phyloP scores from a whole-genome alignment of 2,797 vertebrate species.

The Acipenser oxyrinchus region DNA sequence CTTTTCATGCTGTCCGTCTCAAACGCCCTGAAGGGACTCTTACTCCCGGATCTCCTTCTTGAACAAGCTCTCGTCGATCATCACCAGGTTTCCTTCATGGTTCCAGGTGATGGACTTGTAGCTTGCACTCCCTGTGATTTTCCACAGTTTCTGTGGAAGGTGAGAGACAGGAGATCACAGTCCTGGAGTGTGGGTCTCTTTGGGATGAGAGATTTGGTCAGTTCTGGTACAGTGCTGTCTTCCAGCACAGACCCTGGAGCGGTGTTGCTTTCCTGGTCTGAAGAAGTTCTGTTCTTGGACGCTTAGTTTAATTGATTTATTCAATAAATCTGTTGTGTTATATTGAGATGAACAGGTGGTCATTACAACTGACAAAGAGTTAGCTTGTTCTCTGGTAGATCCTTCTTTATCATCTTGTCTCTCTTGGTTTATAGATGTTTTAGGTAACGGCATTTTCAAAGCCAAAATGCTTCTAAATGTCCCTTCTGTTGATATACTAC shows the following conservation, averaged over 20 bases:
- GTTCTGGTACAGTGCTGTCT: constrained; percentile 20
- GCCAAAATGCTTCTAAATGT: no score
- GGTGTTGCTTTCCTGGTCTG: neutral
- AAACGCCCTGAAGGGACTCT: constrained; percentile 30
- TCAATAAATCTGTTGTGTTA: neutral
- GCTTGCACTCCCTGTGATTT: constrained; percentile 22
- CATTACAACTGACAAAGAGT: no score
- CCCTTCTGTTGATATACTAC: no score
- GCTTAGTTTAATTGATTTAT: neutral
- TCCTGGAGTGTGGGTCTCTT: constrained; percentile 6
- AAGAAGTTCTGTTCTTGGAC: no score
- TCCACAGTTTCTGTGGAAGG: constrained; percentile 37
- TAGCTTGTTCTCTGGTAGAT: no score
- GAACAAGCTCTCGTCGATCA: constrained; percentile 28
- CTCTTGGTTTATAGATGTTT: no score
- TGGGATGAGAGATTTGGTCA: constrained; percentile 6
- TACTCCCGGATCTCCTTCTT: constrained; percentile 31
- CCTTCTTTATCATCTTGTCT: no score
- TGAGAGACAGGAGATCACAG: constrained; percentile 22
- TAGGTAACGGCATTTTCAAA: no score
- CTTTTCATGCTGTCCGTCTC: constrained; percentile 32
- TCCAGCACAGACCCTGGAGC: constrained; percentile 16
- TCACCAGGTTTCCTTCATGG: constrained; percentile 8
- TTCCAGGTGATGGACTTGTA: constrained; percentile 23
- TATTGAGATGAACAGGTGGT: neutral